A percentile compares a stretch with the other conserved stretches of the same genome.
Conservation (phyloP, 2,797 vertebrate species). For the Pterois miles region DNA sequence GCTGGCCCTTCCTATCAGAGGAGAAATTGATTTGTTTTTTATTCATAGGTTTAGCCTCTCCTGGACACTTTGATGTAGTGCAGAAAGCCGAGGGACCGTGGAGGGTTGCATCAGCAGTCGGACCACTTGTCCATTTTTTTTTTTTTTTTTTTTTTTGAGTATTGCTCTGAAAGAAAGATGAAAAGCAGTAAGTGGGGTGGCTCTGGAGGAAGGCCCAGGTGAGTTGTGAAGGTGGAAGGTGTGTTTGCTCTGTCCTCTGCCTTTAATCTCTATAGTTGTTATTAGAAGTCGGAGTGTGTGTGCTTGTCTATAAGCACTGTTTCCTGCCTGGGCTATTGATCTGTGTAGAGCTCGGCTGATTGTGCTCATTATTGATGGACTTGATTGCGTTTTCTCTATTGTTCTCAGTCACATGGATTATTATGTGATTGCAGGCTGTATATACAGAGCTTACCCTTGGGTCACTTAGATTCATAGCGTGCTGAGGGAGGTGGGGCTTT, state of each 20-base stretch:
- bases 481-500: neutral
- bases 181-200: slow-evolving; percentile 34
- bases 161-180: slow-evolving; percentile 40
- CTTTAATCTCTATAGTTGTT: slow-evolving; percentile 45
- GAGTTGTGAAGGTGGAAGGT: slow-evolving; percentile 33
- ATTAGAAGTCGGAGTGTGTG: neutral
- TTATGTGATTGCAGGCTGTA: neutral
- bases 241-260: slow-evolving; percentile 19
- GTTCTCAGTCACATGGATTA: neutral
- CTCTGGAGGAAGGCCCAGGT: slow-evolving; percentile 27
- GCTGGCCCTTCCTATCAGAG: neutral
- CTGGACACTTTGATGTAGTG: slow-evolving; percentile 27
- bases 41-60: slow-evolving; percentile 29
- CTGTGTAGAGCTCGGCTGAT: neutral
- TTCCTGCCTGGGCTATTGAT: slow-evolving; percentile 14
- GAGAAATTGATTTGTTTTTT: slow-evolving; percentile 30
- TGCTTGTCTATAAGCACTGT: neutral
- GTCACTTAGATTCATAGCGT: neutral
- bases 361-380: neutral
- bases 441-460: neutral
- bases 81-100: slow-evolving; percentile 3
- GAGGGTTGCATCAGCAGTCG: slow-evolving; percentile 39
- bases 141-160: neutral
- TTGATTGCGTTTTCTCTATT: neutral
- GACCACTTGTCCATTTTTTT: slow-evolving; percentile 4